phyloP scores from a whole-genome alignment of 2,113 vertebrate genomes.

The Gambusia holbrooki region DNA sequence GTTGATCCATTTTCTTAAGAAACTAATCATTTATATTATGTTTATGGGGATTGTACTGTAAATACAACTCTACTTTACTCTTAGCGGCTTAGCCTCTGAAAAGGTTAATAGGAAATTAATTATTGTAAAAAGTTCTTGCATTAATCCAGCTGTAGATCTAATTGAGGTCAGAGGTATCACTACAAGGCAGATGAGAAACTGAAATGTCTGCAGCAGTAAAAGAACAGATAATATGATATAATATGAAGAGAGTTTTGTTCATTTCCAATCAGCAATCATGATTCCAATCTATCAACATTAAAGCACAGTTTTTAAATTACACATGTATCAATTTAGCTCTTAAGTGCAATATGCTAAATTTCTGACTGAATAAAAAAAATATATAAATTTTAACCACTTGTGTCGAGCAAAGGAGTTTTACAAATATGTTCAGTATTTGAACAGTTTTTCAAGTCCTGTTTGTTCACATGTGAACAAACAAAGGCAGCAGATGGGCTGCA shows the following conservation, averaged over 20 bases:
- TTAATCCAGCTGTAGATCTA: too few relatives aligned
- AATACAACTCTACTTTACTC: too few relatives aligned
- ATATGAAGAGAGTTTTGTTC: not conserved
- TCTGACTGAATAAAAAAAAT: too few relatives aligned
- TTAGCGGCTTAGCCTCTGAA: too few relatives aligned
- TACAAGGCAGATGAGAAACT: not conserved
- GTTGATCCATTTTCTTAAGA: too few relatives aligned
- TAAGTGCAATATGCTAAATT: not conserved
- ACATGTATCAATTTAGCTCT: not conserved
- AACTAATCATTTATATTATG: too few relatives aligned
- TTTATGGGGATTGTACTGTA: too few relatives aligned
- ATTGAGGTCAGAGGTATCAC: too few relatives aligned
- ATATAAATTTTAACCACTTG: not conserved
- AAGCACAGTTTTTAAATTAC: not conserved
- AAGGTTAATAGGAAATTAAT: too few relatives aligned
- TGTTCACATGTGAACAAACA: slow-evolving; percentile 8
- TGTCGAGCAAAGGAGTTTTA: not conserved
- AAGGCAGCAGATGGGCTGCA: slow-evolving; percentile 2
- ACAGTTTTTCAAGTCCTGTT: not conserved
- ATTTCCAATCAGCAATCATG: not conserved
- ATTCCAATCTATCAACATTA: not conserved
- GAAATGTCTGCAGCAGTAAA: not conserved
- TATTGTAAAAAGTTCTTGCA: too few relatives aligned
- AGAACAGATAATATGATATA: not conserved
- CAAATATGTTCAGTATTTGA: not conserved